A percentile compares a stretch with the other conserved stretches of the same genome.
phyloP scores from a whole-genome alignment of 1,140 invertebrate genomes.

The Pseudomyrmex concolor region DNA sequence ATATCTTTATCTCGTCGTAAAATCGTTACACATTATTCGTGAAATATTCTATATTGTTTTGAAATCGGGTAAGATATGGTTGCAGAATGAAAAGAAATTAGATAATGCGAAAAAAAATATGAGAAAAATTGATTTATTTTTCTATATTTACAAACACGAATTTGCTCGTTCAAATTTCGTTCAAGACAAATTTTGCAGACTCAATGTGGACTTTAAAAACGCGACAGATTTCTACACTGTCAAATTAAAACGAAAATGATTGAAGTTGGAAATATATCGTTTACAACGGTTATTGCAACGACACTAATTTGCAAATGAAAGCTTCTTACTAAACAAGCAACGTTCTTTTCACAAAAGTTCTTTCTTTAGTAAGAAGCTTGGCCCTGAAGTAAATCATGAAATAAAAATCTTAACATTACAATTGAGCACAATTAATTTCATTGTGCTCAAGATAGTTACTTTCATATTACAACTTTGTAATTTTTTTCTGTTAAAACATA shows the following conservation, averaged over 20 bases:
- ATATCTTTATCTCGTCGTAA: neutral
- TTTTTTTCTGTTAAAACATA: too few relatives aligned
- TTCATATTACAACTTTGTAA: too few relatives aligned
- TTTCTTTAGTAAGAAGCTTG: too few relatives aligned
- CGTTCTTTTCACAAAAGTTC: neutral
- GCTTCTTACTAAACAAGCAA: neutral
- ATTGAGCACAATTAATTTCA: conserved; percentile 32
- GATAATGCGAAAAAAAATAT: neutral
- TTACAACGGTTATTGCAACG: neutral
- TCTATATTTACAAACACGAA: neutral
- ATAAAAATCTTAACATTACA: neutral
- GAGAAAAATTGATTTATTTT: neutral
- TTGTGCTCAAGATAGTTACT: neutral
- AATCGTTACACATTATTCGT: neutral
- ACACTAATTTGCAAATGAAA: neutral
- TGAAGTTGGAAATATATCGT: neutral
- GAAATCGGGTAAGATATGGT: neutral
- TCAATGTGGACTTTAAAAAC: neutral
- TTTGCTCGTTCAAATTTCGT: neutral
- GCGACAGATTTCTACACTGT: neutral
- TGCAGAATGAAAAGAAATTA: neutral
- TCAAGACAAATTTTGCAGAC: conserved; percentile 2
- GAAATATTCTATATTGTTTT: conserved; percentile 1
- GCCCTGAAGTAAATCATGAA: neutral
- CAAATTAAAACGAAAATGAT: neutral